Evolutionary conservation across 2,797 vertebrate genomes (phyloP), one percentile per base, ranked within the genome.

Genomic region (Gallinago nigripennis): DNA sequence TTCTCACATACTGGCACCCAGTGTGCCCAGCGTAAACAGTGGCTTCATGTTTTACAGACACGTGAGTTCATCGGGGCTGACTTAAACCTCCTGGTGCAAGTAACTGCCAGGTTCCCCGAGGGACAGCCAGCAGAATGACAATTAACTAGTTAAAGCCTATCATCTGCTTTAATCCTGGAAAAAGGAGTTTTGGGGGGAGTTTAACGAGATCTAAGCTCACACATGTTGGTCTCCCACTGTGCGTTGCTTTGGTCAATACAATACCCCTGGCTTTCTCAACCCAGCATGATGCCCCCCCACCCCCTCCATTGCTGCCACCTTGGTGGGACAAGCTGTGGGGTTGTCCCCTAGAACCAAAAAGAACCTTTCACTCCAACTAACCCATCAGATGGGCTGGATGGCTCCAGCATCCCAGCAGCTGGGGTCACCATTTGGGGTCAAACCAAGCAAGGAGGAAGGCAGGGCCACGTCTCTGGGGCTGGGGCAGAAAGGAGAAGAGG

Each of bases 141-240:
- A 13, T 9, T 25, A 88, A 45, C 84, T 75, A 37, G 14, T 71
- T 82, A 46, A 90, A 90, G 15, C 43, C 25, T 78, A 46, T 71
- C 41, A 46, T 71, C 41, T 87, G 37, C n/a, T 78, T 91, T 70
- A 66, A 43, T 66, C 53, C 60, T 23, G 20, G 21, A 27, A 58
- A 58, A 69, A 82, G 28, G 71, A 68, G 18, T 41, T 46, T 65
- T 12, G 16, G 54, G 68, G 68, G 21, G 46, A 53, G 37, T 76
- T 88, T 68, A 66, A 37, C 28, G 70, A 76, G 43, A 30, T n/a
- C 21, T 80, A 28, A 90, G n/a, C 9, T 57, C 25, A 13, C 41
- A 7, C 0, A 0, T 5, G 15, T 53, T n/a, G n/a, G 19, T 95
- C 85, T 72, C 61, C 37, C 0, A 1, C 2, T 1, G 27, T 10